Percentiles rank a stretch among this genome's conserved stretches.
phyloP scores from a whole-genome alignment of 2,113 vertebrate genomes.

The Scortum barcoo region DNA sequence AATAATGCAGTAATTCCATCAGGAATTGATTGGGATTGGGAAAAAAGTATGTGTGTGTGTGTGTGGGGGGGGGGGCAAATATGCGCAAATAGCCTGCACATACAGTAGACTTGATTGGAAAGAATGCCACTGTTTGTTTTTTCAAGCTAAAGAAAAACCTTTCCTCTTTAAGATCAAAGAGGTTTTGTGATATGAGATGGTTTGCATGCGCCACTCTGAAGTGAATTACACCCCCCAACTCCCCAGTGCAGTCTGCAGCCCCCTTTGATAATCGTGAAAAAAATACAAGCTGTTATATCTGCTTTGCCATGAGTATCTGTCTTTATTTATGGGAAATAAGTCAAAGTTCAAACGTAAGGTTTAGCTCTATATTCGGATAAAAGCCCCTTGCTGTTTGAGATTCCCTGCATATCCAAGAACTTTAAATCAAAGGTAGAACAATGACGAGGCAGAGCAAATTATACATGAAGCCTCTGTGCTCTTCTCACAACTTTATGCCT shows the following conservation, averaged over 20 bases:
- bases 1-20: slow-evolving; percentile 84
- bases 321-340: slow-evolving; percentile 70
- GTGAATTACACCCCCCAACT: slow-evolving; percentile 43
- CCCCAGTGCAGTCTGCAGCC: slow-evolving; percentile 45
- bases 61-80: slow-evolving; percentile 72
- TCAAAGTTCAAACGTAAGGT: slow-evolving; percentile 65
- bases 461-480: slow-evolving; percentile 63
- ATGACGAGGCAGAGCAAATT: slow-evolving; percentile 61
- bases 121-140: slow-evolving; percentile 82
- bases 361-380: slow-evolving; percentile 48
- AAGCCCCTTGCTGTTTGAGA: slow-evolving; percentile 53
- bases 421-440: slow-evolving; percentile 69
- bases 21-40: slow-evolving; percentile 82
- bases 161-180: slow-evolving; percentile 71
- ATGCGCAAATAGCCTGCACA: slow-evolving; percentile 69
- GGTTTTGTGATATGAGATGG: slow-evolving; percentile 68
- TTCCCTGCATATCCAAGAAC: slow-evolving; percentile 58
- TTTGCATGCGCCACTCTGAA: slow-evolving; percentile 54
- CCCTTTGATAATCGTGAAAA: slow-evolving; percentile 61
- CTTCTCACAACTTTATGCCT: slow-evolving; percentile 63
- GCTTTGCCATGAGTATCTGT: slow-evolving; percentile 59
- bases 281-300: slow-evolving; percentile 66
- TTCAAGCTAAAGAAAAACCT: slow-evolving; percentile 63
- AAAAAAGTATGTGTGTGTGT: too few relatives aligned
- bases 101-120: slow-evolving; percentile 79